These are phyloP conservation scores for Maniola jurtina DNA, from an alignment of 1,140 invertebrate genomes.

Conservation along the genomic window DNA sequence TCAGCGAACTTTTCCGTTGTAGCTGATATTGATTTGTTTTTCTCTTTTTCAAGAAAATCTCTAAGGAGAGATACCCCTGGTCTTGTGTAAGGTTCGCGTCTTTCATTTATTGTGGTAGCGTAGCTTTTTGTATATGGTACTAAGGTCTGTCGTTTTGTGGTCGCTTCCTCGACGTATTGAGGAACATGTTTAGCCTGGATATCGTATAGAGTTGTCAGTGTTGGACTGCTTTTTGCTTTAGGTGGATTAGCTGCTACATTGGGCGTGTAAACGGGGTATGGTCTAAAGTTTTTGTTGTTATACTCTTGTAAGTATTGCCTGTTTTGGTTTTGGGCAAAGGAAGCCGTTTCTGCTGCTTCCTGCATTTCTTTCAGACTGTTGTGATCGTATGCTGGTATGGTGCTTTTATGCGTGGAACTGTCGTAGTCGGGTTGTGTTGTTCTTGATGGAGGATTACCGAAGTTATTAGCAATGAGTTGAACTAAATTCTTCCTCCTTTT, in stretches of 20 bases:
- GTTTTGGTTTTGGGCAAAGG: conserved; percentile 82
- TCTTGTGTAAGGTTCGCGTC: conserved; percentile 68
- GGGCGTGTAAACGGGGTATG: conserved; percentile 67
- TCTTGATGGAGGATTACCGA: conserved; percentile 52
- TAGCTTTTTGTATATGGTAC: conserved; percentile 69
- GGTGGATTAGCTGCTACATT: conserved; percentile 42
- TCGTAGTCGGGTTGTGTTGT: conserved; percentile 59
- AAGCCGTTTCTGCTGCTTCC: conserved; percentile 86
- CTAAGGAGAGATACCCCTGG: conserved; percentile 65
- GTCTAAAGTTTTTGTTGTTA: conserved; percentile 61
- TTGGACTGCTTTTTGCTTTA: conserved; percentile 58
- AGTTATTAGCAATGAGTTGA: conserved; percentile 63
- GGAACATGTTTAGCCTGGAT: conserved; percentile 48
- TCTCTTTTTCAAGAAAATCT: conserved; percentile 65
- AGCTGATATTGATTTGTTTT: conserved; percentile 52
- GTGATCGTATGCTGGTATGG: conserved; percentile 48
- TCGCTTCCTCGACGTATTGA: conserved; percentile 43
- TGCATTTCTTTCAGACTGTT: conserved; percentile 82
- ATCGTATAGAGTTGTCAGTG: conserved; percentile 65
- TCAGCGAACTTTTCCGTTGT: conserved; percentile 51
- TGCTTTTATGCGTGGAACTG: conserved; percentile 55
- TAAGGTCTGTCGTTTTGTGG: conserved; percentile 66
- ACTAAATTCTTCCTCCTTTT: conserved; percentile 64
- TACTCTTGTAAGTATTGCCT: conserved; percentile 67
- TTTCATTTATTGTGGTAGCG: conserved; percentile 46